Evolutionary conservation across 2,888 invertebrate genomes (phyloP).

Genomic region (Biston betularia): DNA sequence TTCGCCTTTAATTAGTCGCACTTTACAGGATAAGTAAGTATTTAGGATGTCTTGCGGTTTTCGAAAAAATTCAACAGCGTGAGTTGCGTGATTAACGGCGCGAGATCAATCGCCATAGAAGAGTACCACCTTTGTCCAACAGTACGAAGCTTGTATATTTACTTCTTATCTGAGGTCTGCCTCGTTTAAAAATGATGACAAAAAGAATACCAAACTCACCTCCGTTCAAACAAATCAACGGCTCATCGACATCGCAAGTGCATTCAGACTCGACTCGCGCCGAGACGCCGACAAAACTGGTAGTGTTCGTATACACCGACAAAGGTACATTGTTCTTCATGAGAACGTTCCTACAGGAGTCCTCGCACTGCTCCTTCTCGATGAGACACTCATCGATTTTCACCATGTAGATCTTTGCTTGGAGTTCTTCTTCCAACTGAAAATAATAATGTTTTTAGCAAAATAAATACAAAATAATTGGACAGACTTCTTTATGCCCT

Average conservation of each 20-base stretch:
- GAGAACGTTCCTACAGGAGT: slow-evolving; percentile 93
- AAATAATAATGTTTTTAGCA: neutral
- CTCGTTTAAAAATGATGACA: neutral
- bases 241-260: slow-evolving; percentile 86
- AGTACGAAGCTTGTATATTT: no score
- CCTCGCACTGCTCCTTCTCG: slow-evolving; percentile 90
- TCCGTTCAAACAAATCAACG: slow-evolving; percentile 91
- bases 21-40: no score
- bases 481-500: slow-evolving; percentile 15
- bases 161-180: no score
- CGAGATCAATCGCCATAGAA: no score
- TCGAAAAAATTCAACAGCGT: no score
- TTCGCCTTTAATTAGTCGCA: no score
- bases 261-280: slow-evolving; percentile 94
- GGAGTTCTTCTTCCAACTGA: slow-evolving; percentile 89
- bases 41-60: no score
- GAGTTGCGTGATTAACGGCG: no score
- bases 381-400: slow-evolving; percentile 96
- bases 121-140: no score
- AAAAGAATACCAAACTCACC: slow-evolving; percentile 77
- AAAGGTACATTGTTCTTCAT: slow-evolving; percentile 91
- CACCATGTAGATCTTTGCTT: slow-evolving; percentile 93
- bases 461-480: slow-evolving; percentile 1
- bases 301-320: slow-evolving; percentile 96
- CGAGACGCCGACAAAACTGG: slow-evolving; percentile 97